These are phyloP conservation scores for Crematogaster levior DNA, from an alignment of 2,888 invertebrate species.

Conservation along the genomic window DNA sequence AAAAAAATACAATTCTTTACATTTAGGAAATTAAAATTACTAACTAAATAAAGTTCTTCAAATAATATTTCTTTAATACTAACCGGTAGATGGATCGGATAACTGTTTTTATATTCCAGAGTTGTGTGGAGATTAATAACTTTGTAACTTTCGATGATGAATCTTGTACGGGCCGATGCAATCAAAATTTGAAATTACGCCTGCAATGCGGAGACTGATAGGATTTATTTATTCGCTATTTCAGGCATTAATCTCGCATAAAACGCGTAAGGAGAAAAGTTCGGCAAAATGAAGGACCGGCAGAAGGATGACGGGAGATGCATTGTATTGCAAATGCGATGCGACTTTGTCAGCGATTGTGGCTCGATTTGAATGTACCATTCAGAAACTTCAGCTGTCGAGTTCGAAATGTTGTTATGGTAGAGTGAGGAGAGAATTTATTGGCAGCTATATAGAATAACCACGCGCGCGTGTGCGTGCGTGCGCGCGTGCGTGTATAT, in stretches of 20 bases:
- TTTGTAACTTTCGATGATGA: slow-evolving; percentile 20
- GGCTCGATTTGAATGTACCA: slow-evolving; percentile 69
- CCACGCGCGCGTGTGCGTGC: too few relatives aligned
- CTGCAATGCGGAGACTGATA: not conserved
- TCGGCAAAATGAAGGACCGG: slow-evolving; percentile 51
- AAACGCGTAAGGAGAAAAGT: slow-evolving; percentile 18
- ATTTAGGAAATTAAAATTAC: not conserved
- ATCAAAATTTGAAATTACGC: slow-evolving; percentile 9
- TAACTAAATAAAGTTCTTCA: not conserved
- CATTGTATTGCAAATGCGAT: slow-evolving; percentile 68
- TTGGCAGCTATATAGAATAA: slow-evolving; percentile 61
- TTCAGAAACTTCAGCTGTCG: slow-evolving; percentile 67
- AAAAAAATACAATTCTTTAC: not conserved
- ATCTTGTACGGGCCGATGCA: not conserved
- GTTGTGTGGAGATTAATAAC: slow-evolving; percentile 25
- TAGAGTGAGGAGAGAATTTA: slow-evolving; percentile 55
- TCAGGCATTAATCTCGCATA: slow-evolving; percentile 24
- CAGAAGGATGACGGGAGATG: slow-evolving; percentile 50
- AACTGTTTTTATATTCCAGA: not conserved
- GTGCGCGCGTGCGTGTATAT: too few relatives aligned
- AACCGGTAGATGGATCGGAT: not conserved
- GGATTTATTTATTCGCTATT: slow-evolving; percentile 14
- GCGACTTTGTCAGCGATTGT: slow-evolving; percentile 64
- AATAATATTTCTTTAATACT: not conserved
- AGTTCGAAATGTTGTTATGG: slow-evolving; percentile 59